Percentiles rank a stretch among this genome's conserved stretches.
These are phyloP conservation scores for Laticauda colubrina DNA, from an alignment of 2,113 vertebrate genomes.

Conservation along the genomic window DNA sequence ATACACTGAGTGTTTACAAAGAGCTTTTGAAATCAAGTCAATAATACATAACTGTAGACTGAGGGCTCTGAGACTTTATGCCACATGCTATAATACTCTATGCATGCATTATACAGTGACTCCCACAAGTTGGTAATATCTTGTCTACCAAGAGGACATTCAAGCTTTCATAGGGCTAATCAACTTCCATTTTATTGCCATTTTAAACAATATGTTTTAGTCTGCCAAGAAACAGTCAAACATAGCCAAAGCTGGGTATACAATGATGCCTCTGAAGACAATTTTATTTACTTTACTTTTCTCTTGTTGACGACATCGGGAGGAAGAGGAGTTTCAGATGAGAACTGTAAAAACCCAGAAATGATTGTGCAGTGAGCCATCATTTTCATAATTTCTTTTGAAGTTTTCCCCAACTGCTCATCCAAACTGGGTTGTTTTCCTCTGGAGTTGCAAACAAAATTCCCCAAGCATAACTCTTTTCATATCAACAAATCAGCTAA, in stretches of 20 bases:
- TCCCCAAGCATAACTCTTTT: background rate
- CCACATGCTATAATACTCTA: background rate
- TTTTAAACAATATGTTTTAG: background rate
- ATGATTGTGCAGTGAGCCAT: background rate
- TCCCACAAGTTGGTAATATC: background rate
- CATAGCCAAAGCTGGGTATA: background rate
- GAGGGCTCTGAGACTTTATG: background rate
- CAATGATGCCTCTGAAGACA: background rate
- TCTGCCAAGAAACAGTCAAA: background rate
- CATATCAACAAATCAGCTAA: background rate
- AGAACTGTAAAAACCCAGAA: background rate
- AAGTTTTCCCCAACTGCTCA: background rate
- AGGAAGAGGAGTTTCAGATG: background rate
- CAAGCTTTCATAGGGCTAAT: background rate
- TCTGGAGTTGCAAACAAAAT: background rate
- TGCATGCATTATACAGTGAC: background rate
- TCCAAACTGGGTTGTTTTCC: background rate
- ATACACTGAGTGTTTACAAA: background rate
- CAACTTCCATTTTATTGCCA: background rate
- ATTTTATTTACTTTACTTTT: background rate
- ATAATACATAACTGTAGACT: background rate
- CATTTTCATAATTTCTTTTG: slow-evolving; percentile 1
- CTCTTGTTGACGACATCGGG: background rate
- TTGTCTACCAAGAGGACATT: background rate
- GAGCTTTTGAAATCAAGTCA: background rate